Base-by-base conservation (phyloP, 2,797 vertebrate species). In the Perodicticus potto region DNA sequence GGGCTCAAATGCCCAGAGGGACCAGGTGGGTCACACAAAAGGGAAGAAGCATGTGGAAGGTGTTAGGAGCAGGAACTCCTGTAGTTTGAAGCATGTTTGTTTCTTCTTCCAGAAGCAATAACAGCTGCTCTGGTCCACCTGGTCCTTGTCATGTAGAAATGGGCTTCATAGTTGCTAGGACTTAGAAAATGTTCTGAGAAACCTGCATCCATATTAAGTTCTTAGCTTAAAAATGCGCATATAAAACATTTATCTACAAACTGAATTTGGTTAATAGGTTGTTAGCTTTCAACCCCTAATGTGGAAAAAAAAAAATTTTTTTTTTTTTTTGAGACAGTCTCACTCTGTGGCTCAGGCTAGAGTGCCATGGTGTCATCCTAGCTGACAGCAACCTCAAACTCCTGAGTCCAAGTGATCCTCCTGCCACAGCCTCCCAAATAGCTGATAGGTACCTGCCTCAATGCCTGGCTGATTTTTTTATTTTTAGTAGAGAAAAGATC, bases 211-310 rank as follows among this genome's bases (percentile, higher is more conserved):
- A 63, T 49, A 37, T 57, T 6, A 91, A 55, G 37, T 80, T 83
- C 29, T 84, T 69, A 22, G 53, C 72, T 83, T 85, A 76, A 34
- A 89, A 92, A 61, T n/a, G 34, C 0, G 12, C 14, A 23, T 53
- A 23, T 37, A 40, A 86, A 84, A 67, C 55, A 83, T 77, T 83
- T 86, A 80, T 65, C 59, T 89, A 22, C 53, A 80, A 80, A 83
- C 25, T 55, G 57, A 78, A 72, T 74, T 91, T 94, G 78, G 25
- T 65, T 63, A 61, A 32, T 34, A 87, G 61, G 45, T 87, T 86
- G 82, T 78, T 95, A 20, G 17, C 34, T 86, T 86, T 43, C 11
- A 86, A 6, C 3, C 13, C 25, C 72, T 84, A 23, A 69, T 77
- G 9, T 22, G 40, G 40, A 67, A 57, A 94, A 86, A 83, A 83